Conservation (phyloP, 2,113 vertebrate species). For the Fregetta grallaria region DNA sequence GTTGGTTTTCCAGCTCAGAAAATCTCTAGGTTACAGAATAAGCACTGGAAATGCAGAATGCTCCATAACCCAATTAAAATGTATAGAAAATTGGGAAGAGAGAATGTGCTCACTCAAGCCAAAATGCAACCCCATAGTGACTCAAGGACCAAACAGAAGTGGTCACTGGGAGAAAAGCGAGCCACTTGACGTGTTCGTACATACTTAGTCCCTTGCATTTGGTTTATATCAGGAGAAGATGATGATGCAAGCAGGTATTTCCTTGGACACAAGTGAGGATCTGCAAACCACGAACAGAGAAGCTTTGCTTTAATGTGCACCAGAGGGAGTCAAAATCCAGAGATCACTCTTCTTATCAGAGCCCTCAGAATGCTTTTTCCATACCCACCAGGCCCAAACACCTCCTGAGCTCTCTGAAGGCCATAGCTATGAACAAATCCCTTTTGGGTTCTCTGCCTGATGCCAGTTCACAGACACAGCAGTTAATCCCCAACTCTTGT, state of each 20-base stretch:
- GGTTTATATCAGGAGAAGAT: background rate
- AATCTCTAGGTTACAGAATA: background rate
- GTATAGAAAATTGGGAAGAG: background rate
- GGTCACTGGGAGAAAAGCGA: rapidly evolving
- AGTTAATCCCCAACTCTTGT: background rate
- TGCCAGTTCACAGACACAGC: background rate
- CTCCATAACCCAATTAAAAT: background rate
- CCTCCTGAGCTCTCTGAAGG: background rate
- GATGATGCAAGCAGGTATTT: background rate
- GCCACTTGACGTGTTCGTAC: background rate
- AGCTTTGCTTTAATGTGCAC: background rate
- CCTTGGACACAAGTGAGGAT: background rate
- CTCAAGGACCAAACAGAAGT: background rate
- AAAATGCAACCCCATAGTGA: background rate
- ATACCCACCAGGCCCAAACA: background rate
- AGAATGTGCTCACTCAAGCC: background rate
- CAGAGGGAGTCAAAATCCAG: background rate
- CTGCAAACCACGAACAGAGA: background rate
- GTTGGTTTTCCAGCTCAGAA: background rate
- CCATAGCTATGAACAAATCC: background rate
- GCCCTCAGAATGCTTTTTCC: background rate
- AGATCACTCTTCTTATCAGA: background rate
- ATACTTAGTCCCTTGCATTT: background rate
- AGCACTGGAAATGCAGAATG: background rate
- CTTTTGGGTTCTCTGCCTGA: background rate